Evolutionary conservation across 2,888 invertebrate species (phyloP).

Genomic region (Rhingia rostrata): DNA sequence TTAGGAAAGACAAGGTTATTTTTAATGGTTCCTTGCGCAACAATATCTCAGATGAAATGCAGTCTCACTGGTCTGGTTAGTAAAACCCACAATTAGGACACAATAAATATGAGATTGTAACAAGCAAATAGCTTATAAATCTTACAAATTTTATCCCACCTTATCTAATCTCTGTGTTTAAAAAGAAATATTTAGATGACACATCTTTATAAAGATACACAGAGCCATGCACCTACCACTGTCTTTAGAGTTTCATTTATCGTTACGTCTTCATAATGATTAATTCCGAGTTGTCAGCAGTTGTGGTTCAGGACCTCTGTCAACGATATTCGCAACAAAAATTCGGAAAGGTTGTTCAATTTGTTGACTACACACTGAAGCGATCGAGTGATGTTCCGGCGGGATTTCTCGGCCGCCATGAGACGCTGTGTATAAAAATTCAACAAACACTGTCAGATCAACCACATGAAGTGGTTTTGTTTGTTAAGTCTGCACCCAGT

Average conservation of each 20-base stretch:
- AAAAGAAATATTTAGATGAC: no score
- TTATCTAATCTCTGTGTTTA: conserved; percentile 11
- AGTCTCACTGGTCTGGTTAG: no score
- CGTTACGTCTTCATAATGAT: conserved; percentile 24
- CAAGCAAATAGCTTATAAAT: not conserved
- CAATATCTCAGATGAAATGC: no score
- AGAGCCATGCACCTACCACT: not conserved
- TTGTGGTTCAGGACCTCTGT: conserved; percentile 77
- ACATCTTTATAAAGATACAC: conserved; percentile 15
- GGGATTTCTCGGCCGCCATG: conserved; percentile 80
- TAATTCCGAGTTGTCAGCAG: conserved; percentile 46
- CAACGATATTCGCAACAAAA: conserved; percentile 74
- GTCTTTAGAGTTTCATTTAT: conserved; percentile 1
- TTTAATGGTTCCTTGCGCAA: no score
- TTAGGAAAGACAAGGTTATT: no score
- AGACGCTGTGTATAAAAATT: conserved; percentile 78
- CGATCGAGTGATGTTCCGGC: conserved; percentile 78
- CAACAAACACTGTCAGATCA: conserved; percentile 75
- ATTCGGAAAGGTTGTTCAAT: conserved; percentile 69
- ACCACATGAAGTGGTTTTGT: conserved; percentile 82
- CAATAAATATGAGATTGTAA: no score
- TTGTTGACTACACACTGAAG: conserved; percentile 77
- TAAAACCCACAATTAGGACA: no score
- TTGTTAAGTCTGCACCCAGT: conserved; percentile 86
- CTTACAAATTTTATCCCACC: not conserved